Percentiles rank a stretch among this genome's conserved stretches.
phyloP scores from a whole-genome alignment of 2,113 vertebrate species.

The Calidris pugnax region DNA sequence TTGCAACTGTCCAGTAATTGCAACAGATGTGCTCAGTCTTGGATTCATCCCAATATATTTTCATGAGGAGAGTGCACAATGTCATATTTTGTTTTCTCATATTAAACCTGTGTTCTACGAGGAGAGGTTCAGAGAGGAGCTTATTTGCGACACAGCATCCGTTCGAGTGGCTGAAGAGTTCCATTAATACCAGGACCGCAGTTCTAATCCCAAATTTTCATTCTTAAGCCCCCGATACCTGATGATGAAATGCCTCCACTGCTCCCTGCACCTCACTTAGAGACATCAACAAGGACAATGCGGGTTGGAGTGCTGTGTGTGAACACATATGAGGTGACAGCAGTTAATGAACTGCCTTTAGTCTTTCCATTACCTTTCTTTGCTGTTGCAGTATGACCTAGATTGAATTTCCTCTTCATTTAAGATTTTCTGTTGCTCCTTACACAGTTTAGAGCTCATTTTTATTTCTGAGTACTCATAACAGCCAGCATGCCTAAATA shows the following conservation, averaged over 20 bases:
- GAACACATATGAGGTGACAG: not conserved
- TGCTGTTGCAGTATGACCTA: not conserved
- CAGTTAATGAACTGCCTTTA: not conserved
- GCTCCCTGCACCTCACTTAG: not conserved
- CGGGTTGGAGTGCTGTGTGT: not conserved
- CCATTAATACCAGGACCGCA: not conserved
- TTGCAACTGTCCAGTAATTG: not conserved
- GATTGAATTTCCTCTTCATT: not conserved
- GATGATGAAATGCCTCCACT: not conserved
- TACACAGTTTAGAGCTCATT: not conserved
- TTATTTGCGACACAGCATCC: not conserved
- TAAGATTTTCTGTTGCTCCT: not conserved
- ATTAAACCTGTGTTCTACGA: not conserved
- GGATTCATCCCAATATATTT: not conserved
- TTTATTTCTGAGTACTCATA: not conserved
- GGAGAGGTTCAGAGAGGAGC: not conserved
- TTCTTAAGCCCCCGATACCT: not conserved
- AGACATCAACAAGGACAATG: not conserved
- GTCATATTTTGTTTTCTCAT: not conserved
- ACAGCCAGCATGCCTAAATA: not conserved
- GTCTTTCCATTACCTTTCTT: not conserved
- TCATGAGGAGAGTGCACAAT: not conserved
- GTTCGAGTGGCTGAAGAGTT: not conserved
- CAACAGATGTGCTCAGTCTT: not conserved
- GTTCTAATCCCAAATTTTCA: not conserved